Evolutionary conservation across 2,113 vertebrate genomes (phyloP).

Genomic region (Lampris megalopsis): DNA sequence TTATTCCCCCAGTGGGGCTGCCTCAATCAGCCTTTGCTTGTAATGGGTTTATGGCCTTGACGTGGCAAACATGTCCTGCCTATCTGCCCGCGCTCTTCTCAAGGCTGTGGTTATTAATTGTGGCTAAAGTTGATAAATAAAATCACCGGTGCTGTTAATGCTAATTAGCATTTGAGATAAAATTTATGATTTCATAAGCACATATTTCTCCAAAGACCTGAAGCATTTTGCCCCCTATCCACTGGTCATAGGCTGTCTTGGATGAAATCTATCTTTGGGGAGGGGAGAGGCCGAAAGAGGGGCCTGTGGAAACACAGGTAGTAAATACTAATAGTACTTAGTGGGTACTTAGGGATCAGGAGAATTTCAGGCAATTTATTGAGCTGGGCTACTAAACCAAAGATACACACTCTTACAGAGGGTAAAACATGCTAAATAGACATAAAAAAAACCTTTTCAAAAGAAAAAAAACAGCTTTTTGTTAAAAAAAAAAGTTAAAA

Average conservation of each 20-base stretch:
- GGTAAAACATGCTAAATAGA: constrained; percentile 54
- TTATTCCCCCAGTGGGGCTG: constrained; percentile 91
- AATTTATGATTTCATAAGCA: constrained; percentile 96
- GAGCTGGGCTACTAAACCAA: constrained; percentile 73
- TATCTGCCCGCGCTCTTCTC: constrained; percentile 87
- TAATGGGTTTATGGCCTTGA: constrained; percentile 92
- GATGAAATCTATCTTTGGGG: constrained; percentile 81
- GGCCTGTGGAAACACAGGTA: constrained; percentile 76
- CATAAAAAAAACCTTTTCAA: not conserved
- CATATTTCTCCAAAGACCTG: constrained; percentile 89
- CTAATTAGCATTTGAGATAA: constrained; percentile 96
- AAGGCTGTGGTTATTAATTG: constrained; percentile 97
- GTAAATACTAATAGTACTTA: constrained; percentile 84
- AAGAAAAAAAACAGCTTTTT: not conserved
- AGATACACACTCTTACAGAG: constrained; percentile 57
- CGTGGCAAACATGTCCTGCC: constrained; percentile 89
- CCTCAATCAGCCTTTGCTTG: constrained; percentile 89
- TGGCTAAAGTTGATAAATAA: constrained; percentile 98
- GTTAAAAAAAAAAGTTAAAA: not conserved
- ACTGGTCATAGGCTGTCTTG: constrained; percentile 91
- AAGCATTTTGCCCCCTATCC: constrained; percentile 88
- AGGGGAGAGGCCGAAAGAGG: constrained; percentile 72
- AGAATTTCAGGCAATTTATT: constrained; percentile 83
- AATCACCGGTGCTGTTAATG: constrained; percentile 94
- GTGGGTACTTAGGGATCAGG: constrained; percentile 80